Percentiles rank a stretch among this genome's conserved stretches.
Conservation (phyloP, 2,888 invertebrate species). For the Brachycybe producta region DNA sequence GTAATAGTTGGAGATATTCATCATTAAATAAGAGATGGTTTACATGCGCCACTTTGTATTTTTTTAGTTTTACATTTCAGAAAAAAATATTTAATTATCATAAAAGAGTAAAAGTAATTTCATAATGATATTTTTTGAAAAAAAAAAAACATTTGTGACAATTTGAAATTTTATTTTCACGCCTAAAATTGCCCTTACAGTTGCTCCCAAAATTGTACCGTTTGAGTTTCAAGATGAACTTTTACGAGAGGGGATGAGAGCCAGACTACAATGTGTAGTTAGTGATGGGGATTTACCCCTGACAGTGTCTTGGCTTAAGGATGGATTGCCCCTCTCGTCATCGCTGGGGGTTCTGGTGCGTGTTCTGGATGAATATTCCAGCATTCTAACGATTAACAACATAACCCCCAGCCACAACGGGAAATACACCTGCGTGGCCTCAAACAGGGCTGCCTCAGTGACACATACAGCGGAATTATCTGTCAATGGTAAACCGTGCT, state of each 20-base stretch:
- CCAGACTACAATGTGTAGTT: constrained; percentile 20
- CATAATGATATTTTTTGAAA: not conserved
- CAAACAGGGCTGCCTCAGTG: constrained; percentile 14
- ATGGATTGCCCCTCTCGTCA: constrained; percentile 31
- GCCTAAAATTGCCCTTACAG: not conserved
- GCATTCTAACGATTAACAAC: constrained; percentile 15
- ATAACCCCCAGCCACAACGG: constrained; percentile 9
- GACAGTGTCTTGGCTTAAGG: constrained; percentile 55
- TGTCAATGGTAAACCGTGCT: constrained; percentile 14
- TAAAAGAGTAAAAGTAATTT: not conserved
- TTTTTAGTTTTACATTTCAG: too few species aligned
- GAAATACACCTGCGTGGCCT: constrained; percentile 13
- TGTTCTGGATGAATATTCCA: constrained; percentile 12
- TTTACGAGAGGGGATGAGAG: constrained; percentile 13
- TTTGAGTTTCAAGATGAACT: constrained; percentile 13
- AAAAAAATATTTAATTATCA: too few species aligned
- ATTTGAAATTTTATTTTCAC: not conserved
- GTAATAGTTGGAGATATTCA: too few species aligned
- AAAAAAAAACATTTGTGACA: not conserved
- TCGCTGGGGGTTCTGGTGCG: constrained; percentile 4
- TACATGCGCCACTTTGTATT: too few species aligned
- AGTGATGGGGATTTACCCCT: constrained; percentile 32
- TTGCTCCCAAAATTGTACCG: constrained; percentile 13
- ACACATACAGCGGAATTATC: constrained; percentile 12
- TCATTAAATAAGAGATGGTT: too few species aligned